phyloP scores from a whole-genome alignment of 1,140 invertebrate species.

The Lordiphosa stackelbergi region DNA sequence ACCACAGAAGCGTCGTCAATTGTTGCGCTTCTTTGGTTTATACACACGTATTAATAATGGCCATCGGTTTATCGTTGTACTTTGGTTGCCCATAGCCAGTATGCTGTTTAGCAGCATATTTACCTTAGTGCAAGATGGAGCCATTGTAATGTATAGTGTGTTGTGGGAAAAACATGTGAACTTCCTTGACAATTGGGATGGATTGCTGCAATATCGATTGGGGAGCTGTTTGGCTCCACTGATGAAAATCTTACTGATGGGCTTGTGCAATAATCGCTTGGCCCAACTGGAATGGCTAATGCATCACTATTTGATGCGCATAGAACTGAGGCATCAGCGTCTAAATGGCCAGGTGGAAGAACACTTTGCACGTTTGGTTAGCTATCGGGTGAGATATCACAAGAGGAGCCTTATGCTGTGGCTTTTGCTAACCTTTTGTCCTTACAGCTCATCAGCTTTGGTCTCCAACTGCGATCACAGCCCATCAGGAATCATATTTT shows the following conservation, averaged over 20 bases:
- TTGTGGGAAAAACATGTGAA: neutral
- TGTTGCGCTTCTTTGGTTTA: neutral
- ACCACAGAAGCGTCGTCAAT: neutral
- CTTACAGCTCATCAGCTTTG: constrained; percentile 2
- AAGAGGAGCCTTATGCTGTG: neutral
- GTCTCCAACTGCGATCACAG: constrained; percentile 4
- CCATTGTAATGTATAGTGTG: constrained; percentile 2
- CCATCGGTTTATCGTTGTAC: neutral
- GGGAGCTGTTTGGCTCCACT: constrained; percentile 1
- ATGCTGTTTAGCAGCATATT: constrained; percentile 4
- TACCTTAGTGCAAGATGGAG: neutral
- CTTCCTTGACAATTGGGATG: constrained; percentile 1
- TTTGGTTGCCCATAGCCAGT: constrained; percentile 18
- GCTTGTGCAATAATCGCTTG: constrained; percentile 12
- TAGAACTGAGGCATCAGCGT: constrained; percentile 5
- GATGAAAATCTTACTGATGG: constrained; percentile 10
- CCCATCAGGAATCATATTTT: constrained; percentile 20
- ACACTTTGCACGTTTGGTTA: neutral
- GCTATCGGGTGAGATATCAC: constrained; percentile 2
- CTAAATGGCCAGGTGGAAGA: neutral
- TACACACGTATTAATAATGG: constrained; percentile 14
- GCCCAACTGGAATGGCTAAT: neutral
- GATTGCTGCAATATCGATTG: neutral
- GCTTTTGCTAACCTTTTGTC: neutral
- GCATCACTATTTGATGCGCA: constrained; percentile 4